Evolutionary conservation across 2,113 vertebrate genomes (phyloP), one percentile per base, ranked within the genome.

Genomic region (Leptosomus discolor): DNA sequence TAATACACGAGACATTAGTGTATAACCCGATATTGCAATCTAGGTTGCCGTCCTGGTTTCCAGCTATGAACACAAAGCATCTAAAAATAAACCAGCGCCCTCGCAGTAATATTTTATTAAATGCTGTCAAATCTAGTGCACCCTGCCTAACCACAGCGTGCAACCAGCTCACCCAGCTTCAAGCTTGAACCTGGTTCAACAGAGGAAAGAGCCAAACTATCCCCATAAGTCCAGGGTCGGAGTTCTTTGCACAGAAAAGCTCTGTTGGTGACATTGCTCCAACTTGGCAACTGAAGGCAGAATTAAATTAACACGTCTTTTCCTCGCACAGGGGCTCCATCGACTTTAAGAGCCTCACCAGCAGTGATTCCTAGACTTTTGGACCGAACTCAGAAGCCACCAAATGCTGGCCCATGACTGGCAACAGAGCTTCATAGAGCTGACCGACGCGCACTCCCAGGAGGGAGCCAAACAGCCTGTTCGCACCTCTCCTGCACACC

Each of bases 121-220:
- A 50, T 12, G 15, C 48, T 65, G 65, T 45, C 80, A 64, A 37
- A 53, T 32, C 32, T 10, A 36, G 60, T 1, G 10, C 45, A 69
- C 45, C 32, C 56, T 46, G 13, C 23, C 46, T 26, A 27, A 45
- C 27, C 20, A 15, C 2, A 0, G 2, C 3, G 8, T n/a, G n/a
- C n/a, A n/a, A n/a, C n/a, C 23, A 73, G 26, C 46, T 77, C 74
- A n/a, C 53, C 54, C 22, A n/a, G 27, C 39, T 68, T 57, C n/a
- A 5, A n/a, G 32, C 8, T 5, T 26, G 41, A 76, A 58, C 29
- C 60, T 41, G 27, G 26, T 34, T 20, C 45, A 24, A 5, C 2
- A 2, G 10, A 16, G 23, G 5, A 22, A n/a, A 60, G 15, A 48
- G 27, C 12, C 30, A 30, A 34, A 60, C 32, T 8, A 11, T 17